Conservation (phyloP, 1,140 invertebrate genomes). For the Atopsyche davidsoni region DNA sequence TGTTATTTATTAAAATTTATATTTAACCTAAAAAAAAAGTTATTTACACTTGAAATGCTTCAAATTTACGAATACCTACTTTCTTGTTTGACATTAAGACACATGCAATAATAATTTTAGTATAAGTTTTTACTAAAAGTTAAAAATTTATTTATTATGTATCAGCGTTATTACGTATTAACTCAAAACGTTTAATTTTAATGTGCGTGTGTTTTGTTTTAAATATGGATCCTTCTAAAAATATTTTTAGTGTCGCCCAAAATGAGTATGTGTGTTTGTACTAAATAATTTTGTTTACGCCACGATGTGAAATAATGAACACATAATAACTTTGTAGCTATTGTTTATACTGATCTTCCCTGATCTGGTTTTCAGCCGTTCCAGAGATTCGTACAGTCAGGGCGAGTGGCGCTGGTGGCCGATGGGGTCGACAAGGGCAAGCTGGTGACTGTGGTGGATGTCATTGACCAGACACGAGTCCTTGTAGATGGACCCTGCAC, state of each 20-base stretch:
- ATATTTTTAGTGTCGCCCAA: neutral
- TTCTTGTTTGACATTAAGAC: too few species aligned
- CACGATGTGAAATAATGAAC: too few species aligned
- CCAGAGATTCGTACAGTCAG: conserved; percentile 91
- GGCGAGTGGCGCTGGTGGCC: conserved; percentile 89
- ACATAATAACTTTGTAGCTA: neutral
- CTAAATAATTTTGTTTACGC: neutral
- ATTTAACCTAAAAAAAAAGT: too few species aligned
- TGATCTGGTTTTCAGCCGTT: conserved; percentile 58
- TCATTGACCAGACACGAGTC: conserved; percentile 96
- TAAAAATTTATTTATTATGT: too few species aligned
- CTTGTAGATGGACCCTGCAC: conserved; percentile 89
- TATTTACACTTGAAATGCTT: too few species aligned
- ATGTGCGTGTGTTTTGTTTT: neutral
- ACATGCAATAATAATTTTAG: too few species aligned
- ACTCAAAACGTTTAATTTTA: neutral
- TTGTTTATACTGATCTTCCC: neutral
- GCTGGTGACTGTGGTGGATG: conserved; percentile 87
- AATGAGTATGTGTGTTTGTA: neutral
- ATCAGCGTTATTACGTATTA: too few species aligned
- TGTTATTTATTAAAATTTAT: too few species aligned
- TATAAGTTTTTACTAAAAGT: too few species aligned
- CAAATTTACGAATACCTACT: too few species aligned
- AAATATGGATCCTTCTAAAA: neutral
- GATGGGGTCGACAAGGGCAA: conserved; percentile 87